Evolutionary conservation across 2,113 vertebrate genomes (phyloP), one percentile per base, ranked within the genome.

Genomic region (Rattus rattus): DNA sequence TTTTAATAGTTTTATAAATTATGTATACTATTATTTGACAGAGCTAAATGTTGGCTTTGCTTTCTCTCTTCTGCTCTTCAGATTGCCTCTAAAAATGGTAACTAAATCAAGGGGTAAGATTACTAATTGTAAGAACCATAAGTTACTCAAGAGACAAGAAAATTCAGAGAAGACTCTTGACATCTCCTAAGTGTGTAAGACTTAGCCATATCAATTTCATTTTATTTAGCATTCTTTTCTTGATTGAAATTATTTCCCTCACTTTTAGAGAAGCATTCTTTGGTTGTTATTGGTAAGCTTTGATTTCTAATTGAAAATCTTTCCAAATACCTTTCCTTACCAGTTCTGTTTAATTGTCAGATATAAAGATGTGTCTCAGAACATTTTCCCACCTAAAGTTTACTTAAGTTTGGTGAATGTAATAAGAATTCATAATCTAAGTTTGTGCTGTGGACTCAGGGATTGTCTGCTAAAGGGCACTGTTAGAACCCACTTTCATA

Each of bases 91-190:
- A 26, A 24, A 49, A 59, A 65, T 85, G 2, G 69, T 92, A 92
- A 56, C 47, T 39, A 2, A 72, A 61, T 84, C 84, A 43, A 79
- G 39, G 54, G 85, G 54, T 73, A 3, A 36, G 1, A 0, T 85
- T 79, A 9, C 4, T 7, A 81, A 86, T 75, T 54, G 0, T 87
- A n/a, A 65, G 13, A 88, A 2, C 72, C 39, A 4, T 75, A 20
- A 76, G 22, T 96, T 73, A 73, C 87, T 72, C 81, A 90, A 81
- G 3, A 61, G 20, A 90, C 2, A 88, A 72, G 30, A 69, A 88
- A 30, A 59, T 33, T 63, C 16, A 67, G 0, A 39, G 49, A 67
- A 87, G 39, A 61, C 17, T 1, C 19, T 87, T 94, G 33, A 83
- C 30, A 67, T 19, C 2, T 96, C 43, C 52, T 59, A 19, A 84